A percentile compares a stretch with the other conserved stretches of the same genome.
Evolutionary conservation across 2,113 vertebrate genomes (phyloP).

Genomic region (Pelmatolapia mariae): DNA sequence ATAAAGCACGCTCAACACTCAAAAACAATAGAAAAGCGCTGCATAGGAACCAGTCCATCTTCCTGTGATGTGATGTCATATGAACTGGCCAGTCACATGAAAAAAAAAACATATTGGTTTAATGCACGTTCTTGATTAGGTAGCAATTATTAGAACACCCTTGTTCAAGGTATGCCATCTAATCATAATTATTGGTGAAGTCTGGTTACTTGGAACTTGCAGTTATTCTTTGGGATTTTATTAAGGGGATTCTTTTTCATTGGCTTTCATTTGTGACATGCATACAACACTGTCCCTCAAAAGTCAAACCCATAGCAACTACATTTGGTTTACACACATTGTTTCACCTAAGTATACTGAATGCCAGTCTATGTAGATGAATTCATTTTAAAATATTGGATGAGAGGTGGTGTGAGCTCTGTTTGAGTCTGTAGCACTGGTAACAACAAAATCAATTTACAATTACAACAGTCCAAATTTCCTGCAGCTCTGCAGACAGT

Average conservation of each 20-base stretch:
- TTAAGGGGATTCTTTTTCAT: not conserved
- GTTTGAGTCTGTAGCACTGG: not conserved
- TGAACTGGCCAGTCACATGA: not conserved
- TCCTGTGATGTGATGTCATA: not conserved
- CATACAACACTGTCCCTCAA: not conserved
- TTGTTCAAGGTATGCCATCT: not conserved
- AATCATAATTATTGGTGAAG: not conserved
- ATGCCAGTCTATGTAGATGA: not conserved
- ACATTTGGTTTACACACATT: not conserved
- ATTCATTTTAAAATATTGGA: not conserved
- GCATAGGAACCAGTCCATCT: not conserved
- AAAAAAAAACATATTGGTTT: rapidly evolving
- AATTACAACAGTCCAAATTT: not conserved
- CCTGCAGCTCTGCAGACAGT: not conserved
- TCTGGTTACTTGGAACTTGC: not conserved
- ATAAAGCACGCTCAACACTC: not conserved
- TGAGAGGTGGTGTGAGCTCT: not conserved
- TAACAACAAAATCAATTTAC: not conserved
- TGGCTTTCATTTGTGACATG: not conserved
- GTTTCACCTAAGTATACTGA: not conserved
- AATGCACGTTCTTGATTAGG: not conserved
- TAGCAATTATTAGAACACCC: not conserved
- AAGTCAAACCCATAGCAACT: not conserved
- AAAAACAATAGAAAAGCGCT: not conserved
- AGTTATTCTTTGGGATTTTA: not conserved